Percentiles rank a stretch among this genome's conserved stretches.
phyloP scores from a whole-genome alignment of 2,888 invertebrate genomes.

The Chloroclysta siterata region DNA sequence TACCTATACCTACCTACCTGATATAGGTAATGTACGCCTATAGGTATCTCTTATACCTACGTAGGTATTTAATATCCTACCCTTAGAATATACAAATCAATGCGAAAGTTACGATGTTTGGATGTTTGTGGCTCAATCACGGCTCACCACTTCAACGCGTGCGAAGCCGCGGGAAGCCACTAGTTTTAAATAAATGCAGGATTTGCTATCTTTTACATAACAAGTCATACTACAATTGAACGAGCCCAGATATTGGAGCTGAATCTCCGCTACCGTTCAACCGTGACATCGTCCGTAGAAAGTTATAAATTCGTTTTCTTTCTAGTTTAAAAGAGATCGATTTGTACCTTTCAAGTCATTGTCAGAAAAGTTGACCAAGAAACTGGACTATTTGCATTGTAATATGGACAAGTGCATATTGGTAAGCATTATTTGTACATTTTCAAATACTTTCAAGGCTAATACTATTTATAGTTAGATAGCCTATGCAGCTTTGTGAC shows the following conservation, averaged over 20 bases:
- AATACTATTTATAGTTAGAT: no score
- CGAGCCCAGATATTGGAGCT: conserved; percentile 26
- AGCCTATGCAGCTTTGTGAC: no score
- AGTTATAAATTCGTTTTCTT: conserved; percentile 78
- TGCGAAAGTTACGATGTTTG: no score
- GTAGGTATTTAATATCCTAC: no score
- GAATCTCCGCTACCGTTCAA: conserved; percentile 49
- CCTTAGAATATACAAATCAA: no score
- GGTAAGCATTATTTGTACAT: conserved; percentile 57
- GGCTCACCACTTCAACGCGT: no score
- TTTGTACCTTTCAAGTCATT: conserved; percentile 60
- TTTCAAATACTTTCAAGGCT: background rate
- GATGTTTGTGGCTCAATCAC: no score
- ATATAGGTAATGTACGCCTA: no score
- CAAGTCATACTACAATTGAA: background rate
- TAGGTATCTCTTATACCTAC: no score
- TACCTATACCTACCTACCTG: no score
- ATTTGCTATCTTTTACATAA: background rate
- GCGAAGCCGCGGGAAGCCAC: no score
- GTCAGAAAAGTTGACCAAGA: conserved; percentile 50
- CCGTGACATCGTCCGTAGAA: conserved; percentile 76
- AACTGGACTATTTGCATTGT: conserved; percentile 40
- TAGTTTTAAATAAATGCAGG: background rate
- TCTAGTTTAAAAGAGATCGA: conserved; percentile 75
- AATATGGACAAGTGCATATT: conserved; percentile 64